Evolutionary conservation across 2,888 invertebrate species (phyloP).

Genomic region (Troglohyphantes excavatus): DNA sequence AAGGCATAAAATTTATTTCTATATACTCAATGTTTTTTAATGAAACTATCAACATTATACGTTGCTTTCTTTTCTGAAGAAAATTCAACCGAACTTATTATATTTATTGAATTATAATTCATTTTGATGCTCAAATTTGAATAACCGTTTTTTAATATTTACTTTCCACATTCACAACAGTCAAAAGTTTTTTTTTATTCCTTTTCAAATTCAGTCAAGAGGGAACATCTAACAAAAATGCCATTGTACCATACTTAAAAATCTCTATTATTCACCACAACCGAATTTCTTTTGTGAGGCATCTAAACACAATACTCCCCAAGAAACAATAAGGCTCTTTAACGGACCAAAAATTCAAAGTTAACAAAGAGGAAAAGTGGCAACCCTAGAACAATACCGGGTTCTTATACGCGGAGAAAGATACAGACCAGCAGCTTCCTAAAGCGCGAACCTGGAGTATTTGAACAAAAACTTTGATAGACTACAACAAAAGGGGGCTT

Average conservation of each 20-base stretch:
- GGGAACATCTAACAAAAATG: not conserved
- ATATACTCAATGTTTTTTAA: no score
- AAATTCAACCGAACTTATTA: no score
- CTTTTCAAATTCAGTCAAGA: not conserved
- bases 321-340: not conserved
- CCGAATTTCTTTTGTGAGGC: not conserved
- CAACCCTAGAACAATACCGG: not conserved
- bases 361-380: not conserved
- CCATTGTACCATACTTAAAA: not conserved
- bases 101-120: not conserved
- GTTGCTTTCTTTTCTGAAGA: no score
- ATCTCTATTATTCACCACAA: not conserved
- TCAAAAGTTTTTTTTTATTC: not conserved
- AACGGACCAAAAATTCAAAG: not conserved
- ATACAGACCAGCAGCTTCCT: not conserved
- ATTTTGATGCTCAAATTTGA: not conserved
- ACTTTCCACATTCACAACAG: not conserved
- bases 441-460: conserved; percentile 7
- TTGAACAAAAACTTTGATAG: conserved; percentile 11
- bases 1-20: no score
- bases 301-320: not conserved
- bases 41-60: no score
- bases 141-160: not conserved
- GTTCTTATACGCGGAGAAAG: not conserved
- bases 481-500: conserved; percentile 3